phyloP scores from a whole-genome alignment of 2,113 vertebrate genomes.

The Malaclemys terrapin region DNA sequence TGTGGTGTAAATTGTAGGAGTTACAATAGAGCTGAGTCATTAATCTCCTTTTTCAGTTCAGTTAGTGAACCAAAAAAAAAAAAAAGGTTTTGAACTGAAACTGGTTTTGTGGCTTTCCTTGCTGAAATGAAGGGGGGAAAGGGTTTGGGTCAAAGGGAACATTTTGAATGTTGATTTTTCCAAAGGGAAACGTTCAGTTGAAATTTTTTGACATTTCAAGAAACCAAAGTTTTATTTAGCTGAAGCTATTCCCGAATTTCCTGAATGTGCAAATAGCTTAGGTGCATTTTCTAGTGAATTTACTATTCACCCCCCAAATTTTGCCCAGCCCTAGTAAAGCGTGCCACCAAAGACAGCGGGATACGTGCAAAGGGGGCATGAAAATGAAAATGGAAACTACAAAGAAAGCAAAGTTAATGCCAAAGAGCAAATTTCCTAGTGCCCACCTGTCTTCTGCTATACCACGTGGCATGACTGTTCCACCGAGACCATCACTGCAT shows the following conservation, averaged over 20 bases:
- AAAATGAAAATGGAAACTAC: accelerated
- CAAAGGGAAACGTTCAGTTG: neutral
- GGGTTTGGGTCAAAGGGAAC: neutral
- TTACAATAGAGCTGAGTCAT: neutral
- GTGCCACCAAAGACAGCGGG: neutral
- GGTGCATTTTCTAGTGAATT: neutral
- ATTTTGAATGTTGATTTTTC: neutral
- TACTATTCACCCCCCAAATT: neutral
- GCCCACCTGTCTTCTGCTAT: neutral
- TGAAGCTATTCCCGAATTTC: neutral
- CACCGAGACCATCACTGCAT: accelerated
- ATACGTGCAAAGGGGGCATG: neutral
- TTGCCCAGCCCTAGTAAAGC: neutral
- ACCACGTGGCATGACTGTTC: accelerated
- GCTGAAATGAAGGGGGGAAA: neutral
- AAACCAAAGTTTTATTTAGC: neutral
- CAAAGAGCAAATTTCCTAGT: neutral
- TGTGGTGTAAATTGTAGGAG: neutral
- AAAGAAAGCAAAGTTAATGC: neutral
- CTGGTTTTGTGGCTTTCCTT: neutral
- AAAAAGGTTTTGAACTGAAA: neutral
- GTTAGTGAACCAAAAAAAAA: neutral
- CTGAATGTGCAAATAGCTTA: neutral
- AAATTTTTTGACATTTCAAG: neutral
- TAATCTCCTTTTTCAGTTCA: neutral